A percentile compares a stretch with the other conserved stretches of the same genome.
Conservation (phyloP, 1,140 invertebrate genomes). For the Diachasmimorpha longicaudata region DNA sequence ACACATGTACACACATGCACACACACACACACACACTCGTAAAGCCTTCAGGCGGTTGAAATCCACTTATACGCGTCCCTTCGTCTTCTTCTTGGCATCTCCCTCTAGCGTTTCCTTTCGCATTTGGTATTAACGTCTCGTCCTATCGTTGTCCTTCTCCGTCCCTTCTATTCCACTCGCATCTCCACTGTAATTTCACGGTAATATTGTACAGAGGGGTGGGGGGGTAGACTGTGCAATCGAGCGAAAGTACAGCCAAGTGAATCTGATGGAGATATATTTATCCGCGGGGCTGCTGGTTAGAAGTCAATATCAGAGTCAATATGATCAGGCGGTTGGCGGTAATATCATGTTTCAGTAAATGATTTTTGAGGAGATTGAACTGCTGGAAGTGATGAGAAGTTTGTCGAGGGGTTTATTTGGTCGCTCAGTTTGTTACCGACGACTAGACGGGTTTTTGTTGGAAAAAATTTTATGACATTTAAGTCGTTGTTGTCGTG, state of each 20-base stretch:
- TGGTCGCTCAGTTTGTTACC: not conserved
- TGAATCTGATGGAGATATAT: not conserved
- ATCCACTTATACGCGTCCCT: not conserved
- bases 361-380: not conserved
- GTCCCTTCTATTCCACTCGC: not conserved
- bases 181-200: slow-evolving; percentile 9
- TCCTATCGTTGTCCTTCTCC: not conserved
- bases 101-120: not conserved
- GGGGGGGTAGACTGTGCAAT: slow-evolving; percentile 27
- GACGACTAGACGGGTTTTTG: too few species aligned
- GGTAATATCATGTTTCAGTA: not conserved
- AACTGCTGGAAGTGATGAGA: not conserved
- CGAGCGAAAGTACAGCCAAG: slow-evolving; percentile 39
- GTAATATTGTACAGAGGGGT: slow-evolving; percentile 14
- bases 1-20: too few species aligned
- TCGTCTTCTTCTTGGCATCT: not conserved
- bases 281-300: not conserved
- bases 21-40: slow-evolving; percentile 23
- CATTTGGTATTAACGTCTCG: not conserved
- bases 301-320: not conserved
- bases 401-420: not conserved
- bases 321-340: not conserved
- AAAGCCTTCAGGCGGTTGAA: slow-evolving; percentile 11
- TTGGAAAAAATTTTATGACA: too few species aligned
- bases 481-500: too few species aligned